Base-by-base conservation (phyloP, 2,888 invertebrate genomes). In the Omphaloscelis lunosa region DNA sequence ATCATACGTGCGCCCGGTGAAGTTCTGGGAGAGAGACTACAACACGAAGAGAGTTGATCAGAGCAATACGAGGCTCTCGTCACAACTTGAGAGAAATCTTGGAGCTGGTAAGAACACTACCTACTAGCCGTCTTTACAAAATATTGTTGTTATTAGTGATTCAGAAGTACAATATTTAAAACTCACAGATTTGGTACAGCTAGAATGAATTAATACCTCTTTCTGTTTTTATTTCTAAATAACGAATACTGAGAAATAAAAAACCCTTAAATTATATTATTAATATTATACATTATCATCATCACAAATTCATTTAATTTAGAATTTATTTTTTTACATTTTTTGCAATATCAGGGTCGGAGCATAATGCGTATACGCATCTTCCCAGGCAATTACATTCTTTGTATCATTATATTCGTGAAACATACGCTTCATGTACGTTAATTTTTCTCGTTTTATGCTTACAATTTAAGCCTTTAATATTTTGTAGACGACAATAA, bases 11-110 rank as follows among this genome's bases (percentile, higher is more conserved):
- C 97, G 99, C 1, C 99, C 99, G 0, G 98, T 99, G 2, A 99
- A 99, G 95, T 99, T 99, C 95, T 99, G 99, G 99, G 99, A 99
- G 94, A 97, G 99, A 62, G 99, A 99, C 93, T 99, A 99, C 95
- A 99, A 99, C 93, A 99, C 99, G 0, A 98, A 99, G 81, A 97
- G 99, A 85, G 99, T 99, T 6, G 99, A 99, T 93, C 99, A 99
- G 95, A 99, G 99, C 72, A 99, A 99, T 93, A 99, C 99, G 0
- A 97, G 99, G 34, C 97, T 99, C 53, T 98, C 99, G 0, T 99
- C 99, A 29, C 99, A 99, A 93, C 95, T 99, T 68, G 99, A 99
- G 87, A 97, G 99, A 67, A 99, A 99, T 94, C 97, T 99, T 65
- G 98, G 99, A 34, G 95, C 97, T 59, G 97, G 97, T 96, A 62